These are phyloP conservation scores for Ochotona princeps DNA, from an alignment of 2,113 vertebrate species.

Conservation along the genomic window DNA sequence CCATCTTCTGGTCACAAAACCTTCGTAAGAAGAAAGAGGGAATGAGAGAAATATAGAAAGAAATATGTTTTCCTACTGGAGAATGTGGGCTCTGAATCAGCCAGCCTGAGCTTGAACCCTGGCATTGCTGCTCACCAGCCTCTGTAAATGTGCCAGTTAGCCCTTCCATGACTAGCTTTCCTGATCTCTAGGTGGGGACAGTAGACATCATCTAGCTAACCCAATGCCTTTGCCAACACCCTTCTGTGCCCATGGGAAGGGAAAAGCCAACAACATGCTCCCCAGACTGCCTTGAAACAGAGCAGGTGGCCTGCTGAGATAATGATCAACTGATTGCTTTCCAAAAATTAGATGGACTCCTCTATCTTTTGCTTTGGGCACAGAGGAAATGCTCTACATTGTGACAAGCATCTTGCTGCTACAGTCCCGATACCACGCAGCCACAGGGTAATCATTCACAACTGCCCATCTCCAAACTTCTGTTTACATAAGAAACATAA, in stretches of 20 bases:
- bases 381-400: background rate
- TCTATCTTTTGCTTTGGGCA: background rate
- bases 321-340: background rate
- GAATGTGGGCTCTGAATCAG: background rate
- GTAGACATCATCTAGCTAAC: background rate
- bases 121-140: background rate
- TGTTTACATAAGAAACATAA: slow-evolving; percentile 3
- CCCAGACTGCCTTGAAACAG: background rate
- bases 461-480: background rate
- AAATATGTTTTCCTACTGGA: background rate
- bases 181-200: background rate
- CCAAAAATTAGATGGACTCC: no score
- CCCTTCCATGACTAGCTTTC: background rate
- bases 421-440: background rate
- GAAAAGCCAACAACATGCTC: background rate
- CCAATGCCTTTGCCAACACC: background rate
- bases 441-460: background rate
- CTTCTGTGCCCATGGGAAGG: background rate
- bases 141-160: background rate
- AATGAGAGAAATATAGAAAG: background rate
- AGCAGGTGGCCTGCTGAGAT: background rate
- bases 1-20: slow-evolving; percentile 27
- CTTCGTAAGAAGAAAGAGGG: background rate
- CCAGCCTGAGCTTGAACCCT: background rate
- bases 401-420: background rate